Conservation (phyloP, 2,113 vertebrate genomes). For the Rostratula benghalensis region DNA sequence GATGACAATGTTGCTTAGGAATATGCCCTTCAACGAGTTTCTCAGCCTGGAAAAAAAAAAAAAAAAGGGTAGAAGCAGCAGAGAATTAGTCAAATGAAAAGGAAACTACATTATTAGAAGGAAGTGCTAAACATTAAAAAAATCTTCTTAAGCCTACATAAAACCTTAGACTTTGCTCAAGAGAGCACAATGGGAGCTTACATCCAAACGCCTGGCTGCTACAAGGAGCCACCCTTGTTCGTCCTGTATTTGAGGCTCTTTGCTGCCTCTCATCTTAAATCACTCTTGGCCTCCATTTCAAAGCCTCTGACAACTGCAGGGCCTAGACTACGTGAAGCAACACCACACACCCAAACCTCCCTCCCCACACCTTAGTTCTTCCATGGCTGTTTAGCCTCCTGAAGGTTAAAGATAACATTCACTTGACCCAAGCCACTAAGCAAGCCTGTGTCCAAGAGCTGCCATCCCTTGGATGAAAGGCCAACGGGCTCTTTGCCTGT, state of each 20-base stretch:
- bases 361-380: neutral
- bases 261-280: neutral
- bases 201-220: neutral
- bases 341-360: neutral
- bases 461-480: neutral
- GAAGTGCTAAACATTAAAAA: neutral
- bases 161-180: neutral
- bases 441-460: neutral
- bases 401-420: neutral
- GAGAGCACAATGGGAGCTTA: neutral
- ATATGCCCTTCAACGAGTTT: neutral
- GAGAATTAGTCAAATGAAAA: neutral
- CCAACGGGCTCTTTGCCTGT: accelerated
- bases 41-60: neutral
- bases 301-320: neutral
- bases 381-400: neutral
- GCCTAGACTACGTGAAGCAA: neutral
- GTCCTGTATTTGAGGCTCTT: neutral
- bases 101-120: neutral
- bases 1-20: constrained; percentile 43
- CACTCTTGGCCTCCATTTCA: constrained; percentile 10
- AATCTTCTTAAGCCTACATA: neutral
- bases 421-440: neutral
- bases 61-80: neutral
- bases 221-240: neutral